A percentile compares a stretch with the other conserved stretches of the same genome.
These are phyloP conservation scores for Seriola quinqueradiata DNA, from an alignment of 2,113 vertebrate species.

Conservation along the genomic window DNA sequence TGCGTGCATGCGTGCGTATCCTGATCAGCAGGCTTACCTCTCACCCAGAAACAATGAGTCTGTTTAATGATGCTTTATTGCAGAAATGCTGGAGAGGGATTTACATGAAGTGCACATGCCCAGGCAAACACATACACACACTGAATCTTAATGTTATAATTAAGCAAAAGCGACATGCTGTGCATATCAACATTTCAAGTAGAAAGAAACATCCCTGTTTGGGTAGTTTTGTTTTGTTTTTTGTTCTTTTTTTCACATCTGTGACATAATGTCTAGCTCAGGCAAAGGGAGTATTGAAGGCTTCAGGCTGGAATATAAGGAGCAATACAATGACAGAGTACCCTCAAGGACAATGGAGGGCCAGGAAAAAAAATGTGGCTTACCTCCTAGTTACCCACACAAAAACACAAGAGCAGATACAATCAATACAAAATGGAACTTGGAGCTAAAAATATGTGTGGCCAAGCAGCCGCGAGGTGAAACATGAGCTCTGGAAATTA, in stretches of 20 bases:
- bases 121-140: slow-evolving; percentile 9
- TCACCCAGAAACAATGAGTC: slow-evolving; percentile 23
- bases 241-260: background rate
- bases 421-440: slow-evolving; percentile 78
- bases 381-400: slow-evolving; percentile 61
- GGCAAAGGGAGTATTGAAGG: background rate
- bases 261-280: slow-evolving; percentile 5
- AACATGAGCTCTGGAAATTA: slow-evolving; percentile 68
- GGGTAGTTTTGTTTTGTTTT: background rate
- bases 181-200: background rate
- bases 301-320: slow-evolving; percentile 45
- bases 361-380: slow-evolving; percentile 64
- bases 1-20: slow-evolving; percentile 13
- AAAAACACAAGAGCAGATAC: slow-evolving; percentile 70
- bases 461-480: slow-evolving; percentile 63
- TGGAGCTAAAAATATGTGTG: slow-evolving; percentile 76
- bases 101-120: background rate
- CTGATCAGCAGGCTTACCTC: background rate
- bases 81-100: background rate
- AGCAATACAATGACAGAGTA: slow-evolving; percentile 57
- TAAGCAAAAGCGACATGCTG: background rate
- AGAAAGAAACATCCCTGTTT: background rate
- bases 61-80: background rate
- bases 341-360: slow-evolving; percentile 74
- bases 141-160: slow-evolving; percentile 12